Percentiles rank a stretch among this genome's conserved stretches.
Conservation (phyloP, 2,797 vertebrate genomes). For the Trematocara caparti region DNA sequence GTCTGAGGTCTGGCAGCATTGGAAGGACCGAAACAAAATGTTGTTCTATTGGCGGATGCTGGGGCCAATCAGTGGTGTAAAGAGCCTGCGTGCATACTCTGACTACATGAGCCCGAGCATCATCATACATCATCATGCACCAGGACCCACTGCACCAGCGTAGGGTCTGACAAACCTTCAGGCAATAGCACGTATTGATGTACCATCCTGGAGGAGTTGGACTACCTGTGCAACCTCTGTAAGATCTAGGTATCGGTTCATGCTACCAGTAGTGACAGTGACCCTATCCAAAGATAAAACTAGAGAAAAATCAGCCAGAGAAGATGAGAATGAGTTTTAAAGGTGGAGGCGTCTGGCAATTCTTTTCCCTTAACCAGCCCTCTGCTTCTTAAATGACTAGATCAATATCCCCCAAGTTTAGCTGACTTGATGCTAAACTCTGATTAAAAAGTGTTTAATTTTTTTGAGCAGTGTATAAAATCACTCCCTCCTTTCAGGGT, state of each 20-base stretch:
- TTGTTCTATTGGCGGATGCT: not conserved
- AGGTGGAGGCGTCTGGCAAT: not conserved
- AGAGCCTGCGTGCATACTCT: not conserved
- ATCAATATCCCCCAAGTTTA: not conserved
- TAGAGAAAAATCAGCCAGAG: not conserved
- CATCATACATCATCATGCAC: rapidly evolving
- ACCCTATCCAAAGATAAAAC: not conserved
- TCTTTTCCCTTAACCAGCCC: rapidly evolving
- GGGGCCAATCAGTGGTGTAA: not conserved
- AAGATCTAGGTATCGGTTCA: not conserved
- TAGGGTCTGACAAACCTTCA: not conserved
- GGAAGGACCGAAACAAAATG: rapidly evolving
- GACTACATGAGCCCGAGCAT: rapidly evolving
- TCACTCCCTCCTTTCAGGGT: not conserved
- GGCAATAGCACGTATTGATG: not conserved
- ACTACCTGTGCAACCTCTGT: not conserved
- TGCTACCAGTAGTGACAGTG: not conserved
- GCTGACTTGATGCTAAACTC: not conserved
- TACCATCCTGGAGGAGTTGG: not conserved
- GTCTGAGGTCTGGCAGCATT: not conserved
- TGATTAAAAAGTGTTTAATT: not conserved
- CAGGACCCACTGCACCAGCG: not conserved
- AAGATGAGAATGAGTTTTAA: not conserved
- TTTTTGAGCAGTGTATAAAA: not conserved
- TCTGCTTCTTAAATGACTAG: not conserved